These are phyloP conservation scores for Acanthoscelides obtectus DNA, from an alignment of 2,888 invertebrate species.

Conservation along the genomic window DNA sequence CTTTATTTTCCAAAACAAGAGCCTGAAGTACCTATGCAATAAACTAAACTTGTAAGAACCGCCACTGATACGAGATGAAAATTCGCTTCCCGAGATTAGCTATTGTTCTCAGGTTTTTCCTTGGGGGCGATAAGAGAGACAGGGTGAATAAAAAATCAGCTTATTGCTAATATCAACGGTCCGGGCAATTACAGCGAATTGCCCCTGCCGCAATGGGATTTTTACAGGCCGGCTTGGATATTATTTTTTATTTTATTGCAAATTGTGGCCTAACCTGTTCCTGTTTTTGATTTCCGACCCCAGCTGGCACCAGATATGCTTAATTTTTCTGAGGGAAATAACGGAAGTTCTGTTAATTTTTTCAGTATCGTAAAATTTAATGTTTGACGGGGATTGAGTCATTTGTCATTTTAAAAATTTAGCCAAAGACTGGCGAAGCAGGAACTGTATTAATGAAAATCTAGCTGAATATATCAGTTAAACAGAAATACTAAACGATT, in stretches of 20 bases:
- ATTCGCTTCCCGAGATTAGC: constrained; percentile 41
- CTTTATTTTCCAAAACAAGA: constrained; percentile 9
- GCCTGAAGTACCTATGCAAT: constrained; percentile 8
- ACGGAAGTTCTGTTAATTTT: not conserved
- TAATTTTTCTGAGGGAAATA: not conserved
- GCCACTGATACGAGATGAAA: constrained; percentile 16
- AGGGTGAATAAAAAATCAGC: constrained; percentile 52
- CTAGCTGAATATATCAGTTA: no score
- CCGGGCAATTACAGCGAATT: constrained; percentile 47
- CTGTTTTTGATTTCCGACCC: not conserved
- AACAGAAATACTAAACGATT: no score
- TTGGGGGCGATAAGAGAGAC: constrained; percentile 45
- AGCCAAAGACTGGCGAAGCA: no score
- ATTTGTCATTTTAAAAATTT: no score
- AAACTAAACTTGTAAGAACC: constrained; percentile 16
- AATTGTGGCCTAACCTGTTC: constrained; percentile 26
- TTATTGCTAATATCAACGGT: constrained; percentile 48
- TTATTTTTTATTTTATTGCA: constrained; percentile 45
- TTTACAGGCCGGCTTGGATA: constrained; percentile 37
- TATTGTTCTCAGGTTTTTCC: constrained; percentile 43
- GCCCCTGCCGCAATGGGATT: constrained; percentile 33
- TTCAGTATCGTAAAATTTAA: not conserved
- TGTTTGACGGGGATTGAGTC: not conserved
- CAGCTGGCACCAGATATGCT: not conserved
- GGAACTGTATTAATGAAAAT: no score